Percentiles rank a stretch among this genome's conserved stretches.
Conservation (phyloP, 2,888 invertebrate species). For the Acleris emargana region DNA sequence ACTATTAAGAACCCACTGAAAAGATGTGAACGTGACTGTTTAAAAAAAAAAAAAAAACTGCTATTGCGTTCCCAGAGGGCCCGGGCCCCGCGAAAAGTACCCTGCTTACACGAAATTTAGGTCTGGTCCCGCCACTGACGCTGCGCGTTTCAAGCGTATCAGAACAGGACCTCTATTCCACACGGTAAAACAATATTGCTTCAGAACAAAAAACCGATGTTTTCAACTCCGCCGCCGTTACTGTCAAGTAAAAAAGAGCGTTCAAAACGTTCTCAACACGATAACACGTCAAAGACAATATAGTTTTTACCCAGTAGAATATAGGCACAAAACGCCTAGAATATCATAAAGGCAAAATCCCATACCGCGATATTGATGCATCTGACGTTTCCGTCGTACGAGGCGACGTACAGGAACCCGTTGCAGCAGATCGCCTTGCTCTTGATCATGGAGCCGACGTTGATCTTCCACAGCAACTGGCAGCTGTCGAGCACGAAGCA, state of each 20-base stretch:
- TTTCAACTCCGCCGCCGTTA: too few species aligned
- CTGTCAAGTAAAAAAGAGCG: too few species aligned
- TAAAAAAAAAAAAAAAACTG: too few species aligned
- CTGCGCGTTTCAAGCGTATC: not conserved
- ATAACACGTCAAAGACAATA: too few species aligned
- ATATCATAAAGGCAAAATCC: constrained; percentile 15
- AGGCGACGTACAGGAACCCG: constrained; percentile 85
- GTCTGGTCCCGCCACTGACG: not conserved
- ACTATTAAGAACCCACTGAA: too few species aligned
- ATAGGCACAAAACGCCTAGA: constrained; percentile 2
- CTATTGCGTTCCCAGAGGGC: too few species aligned
- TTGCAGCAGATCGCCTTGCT: constrained; percentile 72
- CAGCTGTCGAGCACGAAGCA: constrained; percentile 84
- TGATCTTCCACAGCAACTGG: constrained; percentile 84
- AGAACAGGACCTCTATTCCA: not conserved
- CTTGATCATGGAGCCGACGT: constrained; percentile 86
- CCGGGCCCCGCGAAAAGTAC: too few species aligned
- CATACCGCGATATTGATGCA: constrained; percentile 82
- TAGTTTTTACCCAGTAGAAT: too few species aligned
- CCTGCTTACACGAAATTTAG: not conserved
- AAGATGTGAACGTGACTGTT: too few species aligned
- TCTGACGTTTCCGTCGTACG: constrained; percentile 88
- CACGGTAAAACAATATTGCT: too few species aligned
- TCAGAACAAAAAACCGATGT: too few species aligned
- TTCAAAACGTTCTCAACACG: too few species aligned